Conservation (phyloP, 2,888 invertebrate genomes). For the Dyspetes luteomarginatus region DNA sequence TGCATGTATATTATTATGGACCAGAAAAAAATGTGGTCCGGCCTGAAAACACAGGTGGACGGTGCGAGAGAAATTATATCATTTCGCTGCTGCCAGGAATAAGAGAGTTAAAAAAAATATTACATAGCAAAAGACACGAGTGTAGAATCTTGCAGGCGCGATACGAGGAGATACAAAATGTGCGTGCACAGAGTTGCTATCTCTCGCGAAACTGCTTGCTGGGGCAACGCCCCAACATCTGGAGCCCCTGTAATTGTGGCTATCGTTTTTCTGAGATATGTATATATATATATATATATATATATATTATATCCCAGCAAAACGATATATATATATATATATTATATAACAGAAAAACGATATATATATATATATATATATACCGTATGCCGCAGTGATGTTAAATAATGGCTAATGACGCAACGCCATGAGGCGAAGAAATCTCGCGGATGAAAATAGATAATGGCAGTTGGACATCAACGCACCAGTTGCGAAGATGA, state of each 20-base stretch:
- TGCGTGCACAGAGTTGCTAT: neutral
- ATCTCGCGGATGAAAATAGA: constrained; percentile 40
- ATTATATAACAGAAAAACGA: neutral
- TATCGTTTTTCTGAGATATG: constrained; percentile 50
- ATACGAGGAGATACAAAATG: neutral
- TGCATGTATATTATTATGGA: constrained; percentile 17
- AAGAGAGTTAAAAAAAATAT: constrained; percentile 4
- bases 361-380: neutral
- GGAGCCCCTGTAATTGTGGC: constrained; percentile 39
- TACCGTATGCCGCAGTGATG: constrained; percentile 13
- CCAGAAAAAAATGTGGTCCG: neutral
- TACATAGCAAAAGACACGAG: neutral
- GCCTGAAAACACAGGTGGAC: constrained; percentile 34
- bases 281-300: constrained; percentile 1
- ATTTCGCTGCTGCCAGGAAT: neutral
- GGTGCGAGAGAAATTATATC: constrained; percentile 32
- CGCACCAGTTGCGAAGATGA: constrained; percentile 30
- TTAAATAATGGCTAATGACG: constrained; percentile 53
- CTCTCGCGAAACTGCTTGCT: constrained; percentile 7
- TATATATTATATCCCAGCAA: neutral
- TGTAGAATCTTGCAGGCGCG: neutral
- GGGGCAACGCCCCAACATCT: constrained; percentile 47
- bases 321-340: neutral
- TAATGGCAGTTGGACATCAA: constrained; percentile 42
- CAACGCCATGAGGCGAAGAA: constrained; percentile 32